Base-by-base conservation (phyloP, 2,797 vertebrate genomes). In the Simalia tracyae region DNA sequence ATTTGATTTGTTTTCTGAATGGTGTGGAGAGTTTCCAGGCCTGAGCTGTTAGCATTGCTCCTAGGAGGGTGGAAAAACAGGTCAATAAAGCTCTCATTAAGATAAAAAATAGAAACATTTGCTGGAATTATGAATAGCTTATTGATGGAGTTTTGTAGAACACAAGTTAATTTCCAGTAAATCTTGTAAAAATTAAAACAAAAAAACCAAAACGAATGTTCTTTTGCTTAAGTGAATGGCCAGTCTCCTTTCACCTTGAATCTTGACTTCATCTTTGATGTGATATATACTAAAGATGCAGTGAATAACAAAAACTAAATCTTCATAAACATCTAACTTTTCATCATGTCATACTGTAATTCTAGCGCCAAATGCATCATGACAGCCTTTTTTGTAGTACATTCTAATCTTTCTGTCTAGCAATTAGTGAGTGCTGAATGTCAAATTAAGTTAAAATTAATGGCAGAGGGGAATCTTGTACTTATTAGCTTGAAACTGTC, bases 381-480 rank as follows among this genome's bases (percentile, higher is more conserved):
- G 61, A 92, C 95, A 95, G 92, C 92, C 90, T 95, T 94, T 95
- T 95, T 93, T 90, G 81, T 28, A 89, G 93, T 85, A 84, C 87
- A 94, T 95, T 87, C 93, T 96, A 94, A 97, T 97, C 96, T 97
- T 97, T 97, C 96, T 95, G 94, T 96, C 95, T 95, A 84, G 93
- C 97, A 98, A 97, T 98, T 98, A 98, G 96, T 97, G 98, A 98
- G 98, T 97, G 97, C 97, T 97, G 96, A 97, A 96, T 97, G 97
- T 97, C 98, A 98, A 98, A 97, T 98, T 98, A 98, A 97, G 96
- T 96, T 96, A 94, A 97, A 98, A 98, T 97, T 97, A 98, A 98
- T 98, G 97, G 94, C 94, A 96, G 93, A 95, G 96, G 96, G 68
- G 97, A 98, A 97, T 95, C 93, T 95, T 97, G 96, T 97, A 96